phyloP scores from a whole-genome alignment of 92 coral and sea anemone species.

The Paragorgia papillata region DNA sequence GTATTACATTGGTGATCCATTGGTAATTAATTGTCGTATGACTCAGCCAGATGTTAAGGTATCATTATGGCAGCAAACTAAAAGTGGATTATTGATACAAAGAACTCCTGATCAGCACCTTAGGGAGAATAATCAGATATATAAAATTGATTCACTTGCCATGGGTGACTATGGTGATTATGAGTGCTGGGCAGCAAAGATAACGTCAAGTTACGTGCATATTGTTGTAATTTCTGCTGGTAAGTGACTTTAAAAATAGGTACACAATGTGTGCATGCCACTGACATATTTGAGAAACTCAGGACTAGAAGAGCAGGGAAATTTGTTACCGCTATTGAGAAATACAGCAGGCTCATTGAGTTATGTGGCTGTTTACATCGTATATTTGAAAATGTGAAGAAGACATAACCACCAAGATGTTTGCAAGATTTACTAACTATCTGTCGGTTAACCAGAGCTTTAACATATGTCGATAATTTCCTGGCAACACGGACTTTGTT shows the following conservation, averaged over 20 bases:
- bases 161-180: neutral
- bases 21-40: neutral
- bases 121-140: neutral
- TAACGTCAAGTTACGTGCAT: neutral
- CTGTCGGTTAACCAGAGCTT: too few species aligned
- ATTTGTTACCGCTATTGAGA: too few species aligned
- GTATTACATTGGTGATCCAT: neutral
- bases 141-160: neutral
- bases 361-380: too few species aligned
- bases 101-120: neutral
- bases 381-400: too few species aligned
- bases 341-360: too few species aligned
- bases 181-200: neutral
- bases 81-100: neutral
- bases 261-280: too few species aligned
- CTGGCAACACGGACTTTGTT: too few species aligned
- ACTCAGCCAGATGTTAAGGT: neutral
- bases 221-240: neutral
- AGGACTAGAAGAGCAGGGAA: too few species aligned
- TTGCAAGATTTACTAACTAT: too few species aligned
- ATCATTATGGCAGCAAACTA: neutral
- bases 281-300: too few species aligned
- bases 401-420: too few species aligned
- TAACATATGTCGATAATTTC: too few species aligned
- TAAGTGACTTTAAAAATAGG: neutral